These are phyloP conservation scores for Neodiprion lecontei DNA, from an alignment of 1,140 invertebrate species.

Conservation along the genomic window DNA sequence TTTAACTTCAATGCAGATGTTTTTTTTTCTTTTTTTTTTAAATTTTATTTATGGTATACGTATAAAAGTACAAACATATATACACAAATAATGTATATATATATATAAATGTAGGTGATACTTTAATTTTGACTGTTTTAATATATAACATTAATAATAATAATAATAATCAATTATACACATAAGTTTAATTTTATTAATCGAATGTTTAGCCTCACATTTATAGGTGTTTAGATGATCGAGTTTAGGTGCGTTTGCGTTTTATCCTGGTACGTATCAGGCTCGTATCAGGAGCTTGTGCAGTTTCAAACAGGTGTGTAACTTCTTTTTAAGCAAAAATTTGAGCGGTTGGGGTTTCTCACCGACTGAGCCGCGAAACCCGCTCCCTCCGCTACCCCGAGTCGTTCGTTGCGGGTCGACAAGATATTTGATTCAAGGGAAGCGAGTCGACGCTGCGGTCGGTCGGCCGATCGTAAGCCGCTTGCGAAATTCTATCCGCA, in stretches of 20 bases:
- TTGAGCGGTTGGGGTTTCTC: slow-evolving; percentile 1
- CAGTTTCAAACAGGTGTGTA: background rate
- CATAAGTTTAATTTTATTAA: background rate
- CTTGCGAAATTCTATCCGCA: too few relatives aligned
- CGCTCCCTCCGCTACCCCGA: slow-evolving; percentile 2
- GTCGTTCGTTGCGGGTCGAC: background rate
- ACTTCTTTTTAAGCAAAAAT: background rate
- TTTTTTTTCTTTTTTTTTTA: background rate
- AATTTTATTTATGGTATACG: background rate
- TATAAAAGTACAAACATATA: background rate
- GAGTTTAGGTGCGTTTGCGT: background rate
- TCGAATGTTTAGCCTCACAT: background rate
- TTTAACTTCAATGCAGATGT: background rate
- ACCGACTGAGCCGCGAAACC: slow-evolving; percentile 1
- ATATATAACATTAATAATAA: too few relatives aligned
- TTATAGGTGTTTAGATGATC: background rate
- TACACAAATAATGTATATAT: background rate
- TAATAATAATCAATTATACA: too few relatives aligned
- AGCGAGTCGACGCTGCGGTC: too few relatives aligned
- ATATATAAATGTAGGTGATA: background rate
- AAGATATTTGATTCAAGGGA: too few relatives aligned
- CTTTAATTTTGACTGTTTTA: too few relatives aligned
- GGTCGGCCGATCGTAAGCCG: too few relatives aligned
- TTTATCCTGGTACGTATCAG: background rate
- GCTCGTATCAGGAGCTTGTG: background rate